phyloP scores from a whole-genome alignment of 2,113 vertebrate genomes.

The Stigmatopora argus region DNA sequence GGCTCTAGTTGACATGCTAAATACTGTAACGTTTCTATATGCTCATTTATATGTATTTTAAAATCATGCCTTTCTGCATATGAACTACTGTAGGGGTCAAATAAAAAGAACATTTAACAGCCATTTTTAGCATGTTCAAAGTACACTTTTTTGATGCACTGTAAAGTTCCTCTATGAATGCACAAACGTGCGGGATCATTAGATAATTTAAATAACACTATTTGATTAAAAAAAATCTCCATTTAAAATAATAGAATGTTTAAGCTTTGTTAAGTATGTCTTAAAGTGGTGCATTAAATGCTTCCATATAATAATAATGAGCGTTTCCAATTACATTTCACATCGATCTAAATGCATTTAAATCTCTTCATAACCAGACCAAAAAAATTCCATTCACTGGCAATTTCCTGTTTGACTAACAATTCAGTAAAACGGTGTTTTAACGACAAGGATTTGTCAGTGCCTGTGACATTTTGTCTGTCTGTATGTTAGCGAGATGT shows the following conservation, averaged over 20 bases:
- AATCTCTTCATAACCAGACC: constrained; percentile 37
- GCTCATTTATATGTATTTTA: neutral
- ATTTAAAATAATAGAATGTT: neutral
- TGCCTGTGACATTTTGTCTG: constrained; percentile 59
- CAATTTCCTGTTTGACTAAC: constrained; percentile 80
- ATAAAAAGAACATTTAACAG: neutral
- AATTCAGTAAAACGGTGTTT: constrained; percentile 77
- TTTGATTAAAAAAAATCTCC: neutral
- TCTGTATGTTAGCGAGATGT: constrained; percentile 37
- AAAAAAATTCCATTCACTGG: constrained; percentile 78
- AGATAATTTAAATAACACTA: neutral
- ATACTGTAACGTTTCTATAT: neutral
- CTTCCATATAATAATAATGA: neutral
- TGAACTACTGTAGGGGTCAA: neutral
- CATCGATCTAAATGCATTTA: neutral
- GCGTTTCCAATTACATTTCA: neutral
- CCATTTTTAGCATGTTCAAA: neutral
- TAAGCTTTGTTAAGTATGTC: neutral
- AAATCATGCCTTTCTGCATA: neutral
- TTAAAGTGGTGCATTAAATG: neutral
- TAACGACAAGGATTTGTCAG: constrained; percentile 69
- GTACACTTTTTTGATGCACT: neutral
- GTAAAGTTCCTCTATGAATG: neutral
- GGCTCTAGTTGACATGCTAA: neutral
- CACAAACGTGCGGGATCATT: neutral